A percentile compares a stretch with the other conserved stretches of the same genome.
Evolutionary conservation across 2,888 invertebrate species (phyloP).

Genomic region (Scelioninae gen. 2): DNA sequence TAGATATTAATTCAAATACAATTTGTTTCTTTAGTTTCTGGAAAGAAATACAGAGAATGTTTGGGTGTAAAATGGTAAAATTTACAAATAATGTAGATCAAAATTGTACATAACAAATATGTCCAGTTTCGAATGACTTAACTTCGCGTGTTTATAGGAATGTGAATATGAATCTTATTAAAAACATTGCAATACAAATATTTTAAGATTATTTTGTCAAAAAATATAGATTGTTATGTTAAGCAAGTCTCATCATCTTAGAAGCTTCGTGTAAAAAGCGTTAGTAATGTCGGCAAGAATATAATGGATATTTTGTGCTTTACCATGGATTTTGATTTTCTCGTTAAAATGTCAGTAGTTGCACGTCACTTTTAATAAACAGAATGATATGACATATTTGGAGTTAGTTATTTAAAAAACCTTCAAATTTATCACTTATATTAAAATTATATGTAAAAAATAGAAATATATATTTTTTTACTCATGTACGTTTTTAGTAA

Average conservation of each 20-base stretch:
- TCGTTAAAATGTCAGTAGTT: conserved; percentile 47
- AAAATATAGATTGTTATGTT: conserved; percentile 38
- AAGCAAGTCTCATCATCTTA: conserved; percentile 30
- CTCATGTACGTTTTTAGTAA: too few species aligned
- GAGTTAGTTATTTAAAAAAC: conserved; percentile 1
- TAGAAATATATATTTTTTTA: too few species aligned
- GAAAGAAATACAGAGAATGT: conserved; percentile 1
- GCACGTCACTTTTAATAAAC: conserved; percentile 53
- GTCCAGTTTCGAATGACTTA: conserved; percentile 26
- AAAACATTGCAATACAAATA: conserved; percentile 20
- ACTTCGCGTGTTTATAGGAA: conserved; percentile 46
- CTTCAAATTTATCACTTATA: too few species aligned
- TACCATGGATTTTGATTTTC: conserved; percentile 30
- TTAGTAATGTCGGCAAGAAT: conserved; percentile 35
- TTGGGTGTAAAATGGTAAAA: conserved; percentile 13
- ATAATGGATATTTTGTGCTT: conserved; percentile 54
- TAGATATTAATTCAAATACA: too few species aligned
- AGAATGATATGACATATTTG: conserved; percentile 38
- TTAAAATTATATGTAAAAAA: too few species aligned
- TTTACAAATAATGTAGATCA: conserved; percentile 35
- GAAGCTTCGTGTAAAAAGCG: conserved; percentile 41
- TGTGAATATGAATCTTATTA: conserved; percentile 31
- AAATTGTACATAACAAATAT: conserved; percentile 50
- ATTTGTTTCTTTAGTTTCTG: too few species aligned
- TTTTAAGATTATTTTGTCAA: conserved; percentile 36